Evolutionary conservation across 1,140 invertebrate genomes (phyloP), one percentile per base, ranked within the genome.

Genomic region (Drosophila obscura): DNA sequence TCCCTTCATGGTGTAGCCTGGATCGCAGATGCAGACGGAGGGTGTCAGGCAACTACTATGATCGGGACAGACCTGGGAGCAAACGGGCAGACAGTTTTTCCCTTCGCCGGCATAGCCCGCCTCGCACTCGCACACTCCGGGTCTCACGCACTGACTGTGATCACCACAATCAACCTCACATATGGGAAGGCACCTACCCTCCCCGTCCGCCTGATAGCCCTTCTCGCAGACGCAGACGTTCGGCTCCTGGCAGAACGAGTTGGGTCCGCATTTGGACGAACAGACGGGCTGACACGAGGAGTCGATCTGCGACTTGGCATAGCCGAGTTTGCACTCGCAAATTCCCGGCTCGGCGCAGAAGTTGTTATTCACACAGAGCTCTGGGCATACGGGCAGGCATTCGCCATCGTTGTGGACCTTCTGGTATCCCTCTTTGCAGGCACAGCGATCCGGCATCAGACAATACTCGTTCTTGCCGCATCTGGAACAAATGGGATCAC

Each of bases 71-170:
- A 19, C 66, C 9, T 52, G 41, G 7, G 6, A 26, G 69, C 94
- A 94, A n/a, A 91, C 73, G 0, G 88, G 78, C 24, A 45, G 57
- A 35, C 81, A 92, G 5, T 69, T 73, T 1, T 16, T 57, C 0
- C 43, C 64, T 0, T 53, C 41, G 11, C 52, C 43, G 2, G 91
- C 92, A 66, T 94, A 94, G 16, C 94, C 94, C 4, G 92, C 90
- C 65, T 93, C 93, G 63, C 94, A 95, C 16, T 93, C 84, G 62
- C 94, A 95, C 35, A 88, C 80, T 44, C 94, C 93, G 0, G 94
- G 94, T 5, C 85, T 90, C 0, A 92, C 85, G 66, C 94, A 95
- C 2, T 90, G 73, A 13, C 94, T 94, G 73, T 94, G 46, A 1
- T 13, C 93, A 0, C 71, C 68, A 73, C 94, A 95, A 7, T 92